Percentiles rank a stretch among this genome's conserved stretches.
Conservation (phyloP, 2,888 invertebrate species). For the Amitus sp. region DNA sequence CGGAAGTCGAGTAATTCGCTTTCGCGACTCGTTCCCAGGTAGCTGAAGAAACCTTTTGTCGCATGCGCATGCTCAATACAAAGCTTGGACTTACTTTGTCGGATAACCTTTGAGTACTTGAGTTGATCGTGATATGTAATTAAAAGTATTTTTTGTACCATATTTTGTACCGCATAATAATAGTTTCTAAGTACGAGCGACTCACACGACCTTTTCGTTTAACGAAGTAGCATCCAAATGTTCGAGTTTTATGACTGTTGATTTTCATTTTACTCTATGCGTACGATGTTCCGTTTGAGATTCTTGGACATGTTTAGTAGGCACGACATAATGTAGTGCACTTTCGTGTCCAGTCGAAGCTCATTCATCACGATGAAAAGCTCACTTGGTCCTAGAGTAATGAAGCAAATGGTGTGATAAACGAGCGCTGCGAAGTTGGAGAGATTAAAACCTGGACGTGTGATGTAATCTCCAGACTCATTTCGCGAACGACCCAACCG, state of each 20-base stretch:
- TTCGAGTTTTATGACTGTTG: slow-evolving; percentile 12
- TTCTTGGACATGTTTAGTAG: not conserved
- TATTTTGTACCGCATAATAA: not conserved
- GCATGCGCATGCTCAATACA: slow-evolving; percentile 44
- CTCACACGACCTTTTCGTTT: not conserved
- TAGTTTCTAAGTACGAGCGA: too few relatives aligned
- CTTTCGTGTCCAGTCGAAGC: not conserved
- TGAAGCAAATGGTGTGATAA: slow-evolving; percentile 1
- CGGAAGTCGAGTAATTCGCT: too few relatives aligned
- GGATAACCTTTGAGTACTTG: not conserved
- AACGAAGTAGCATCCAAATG: not conserved
- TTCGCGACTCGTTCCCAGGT: slow-evolving; percentile 45
- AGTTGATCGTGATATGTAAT: too few relatives aligned
- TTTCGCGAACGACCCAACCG: not conserved
- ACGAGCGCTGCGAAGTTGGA: not conserved
- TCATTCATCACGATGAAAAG: not conserved
- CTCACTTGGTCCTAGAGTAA: slow-evolving; percentile 1
- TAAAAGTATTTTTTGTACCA: not conserved
- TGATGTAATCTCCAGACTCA: slow-evolving; percentile 21
- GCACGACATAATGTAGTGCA: not conserved
- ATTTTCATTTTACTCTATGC: slow-evolving; percentile 26
- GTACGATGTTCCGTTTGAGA: slow-evolving; percentile 17
- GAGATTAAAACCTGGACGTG: slow-evolving; percentile 17
- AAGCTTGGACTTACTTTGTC: slow-evolving; percentile 10
- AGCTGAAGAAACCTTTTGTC: slow-evolving; percentile 26